A percentile compares a stretch with the other conserved stretches of the same genome.
Conservation (phyloP, 1,140 invertebrate genomes). For the Yoshiicerus persimilis region DNA sequence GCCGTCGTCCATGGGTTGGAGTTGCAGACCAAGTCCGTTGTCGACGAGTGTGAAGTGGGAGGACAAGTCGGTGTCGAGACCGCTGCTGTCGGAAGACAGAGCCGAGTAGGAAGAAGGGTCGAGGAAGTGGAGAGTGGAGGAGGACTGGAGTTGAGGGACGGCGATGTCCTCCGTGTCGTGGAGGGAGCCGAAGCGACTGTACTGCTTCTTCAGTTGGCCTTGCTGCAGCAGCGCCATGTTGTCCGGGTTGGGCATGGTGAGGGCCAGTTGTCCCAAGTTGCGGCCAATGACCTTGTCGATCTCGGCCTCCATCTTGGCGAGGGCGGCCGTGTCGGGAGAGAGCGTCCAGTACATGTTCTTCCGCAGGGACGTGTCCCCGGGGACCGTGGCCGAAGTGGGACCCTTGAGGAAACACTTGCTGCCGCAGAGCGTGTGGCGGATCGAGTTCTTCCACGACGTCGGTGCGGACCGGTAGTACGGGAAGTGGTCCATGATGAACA, state of each 20-base stretch:
- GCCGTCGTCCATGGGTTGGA: background rate
- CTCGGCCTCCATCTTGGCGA: background rate
- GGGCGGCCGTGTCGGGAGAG: background rate
- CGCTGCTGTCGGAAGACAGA: background rate
- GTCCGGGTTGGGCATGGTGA: background rate
- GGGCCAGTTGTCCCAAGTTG: background rate
- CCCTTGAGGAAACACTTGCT: background rate
- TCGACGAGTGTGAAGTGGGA: background rate
- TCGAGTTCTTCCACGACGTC: background rate
- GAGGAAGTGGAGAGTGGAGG: too few relatives aligned
- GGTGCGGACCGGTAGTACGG: background rate
- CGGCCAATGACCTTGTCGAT: background rate
- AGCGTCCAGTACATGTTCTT: background rate
- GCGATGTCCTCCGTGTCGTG: background rate
- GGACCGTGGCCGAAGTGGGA: background rate
- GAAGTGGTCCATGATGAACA: background rate
- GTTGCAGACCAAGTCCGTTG: background rate
- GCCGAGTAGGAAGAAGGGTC: background rate
- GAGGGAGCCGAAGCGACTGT: background rate
- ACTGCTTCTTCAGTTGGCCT: background rate
- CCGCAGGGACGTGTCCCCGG: background rate
- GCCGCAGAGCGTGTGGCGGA: background rate
- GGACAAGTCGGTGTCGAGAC: background rate
- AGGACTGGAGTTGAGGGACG: too few relatives aligned
- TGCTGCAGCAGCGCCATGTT: background rate